These are phyloP conservation scores for Paguma larvata DNA, from an alignment of 2,797 vertebrate species.

Conservation along the genomic window DNA sequence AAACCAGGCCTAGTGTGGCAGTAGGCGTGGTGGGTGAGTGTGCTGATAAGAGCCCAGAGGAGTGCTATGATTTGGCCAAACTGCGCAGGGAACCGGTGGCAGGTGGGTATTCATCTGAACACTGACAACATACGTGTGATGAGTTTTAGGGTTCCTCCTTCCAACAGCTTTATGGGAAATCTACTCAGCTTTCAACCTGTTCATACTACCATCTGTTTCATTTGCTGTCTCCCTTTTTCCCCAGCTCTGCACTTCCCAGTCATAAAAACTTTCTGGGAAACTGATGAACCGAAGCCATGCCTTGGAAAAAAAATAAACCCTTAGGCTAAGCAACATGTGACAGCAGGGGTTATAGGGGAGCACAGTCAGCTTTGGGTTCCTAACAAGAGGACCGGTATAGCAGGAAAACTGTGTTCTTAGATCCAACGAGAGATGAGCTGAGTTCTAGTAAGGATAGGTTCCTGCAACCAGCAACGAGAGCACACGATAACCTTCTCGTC, in stretches of 20 bases:
- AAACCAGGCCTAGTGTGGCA: background rate
- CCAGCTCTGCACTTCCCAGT: slow-evolving; percentile 11
- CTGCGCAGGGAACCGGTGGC: background rate
- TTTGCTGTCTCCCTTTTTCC: background rate
- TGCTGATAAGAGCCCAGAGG: background rate
- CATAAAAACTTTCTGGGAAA: slow-evolving; percentile 45
- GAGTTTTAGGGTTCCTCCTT: background rate
- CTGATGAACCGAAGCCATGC: slow-evolving; percentile 29
- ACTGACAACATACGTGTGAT: background rate
- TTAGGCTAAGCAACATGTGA: slow-evolving; percentile 38
- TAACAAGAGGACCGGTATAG: background rate
- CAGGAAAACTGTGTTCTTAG: slow-evolving; percentile 14
- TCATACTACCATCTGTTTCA: slow-evolving; percentile 24
- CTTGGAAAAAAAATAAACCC: slow-evolving; percentile 1
- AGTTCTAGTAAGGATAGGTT: background rate
- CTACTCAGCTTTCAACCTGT: background rate
- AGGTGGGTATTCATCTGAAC: background rate
- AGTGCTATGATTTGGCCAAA: background rate
- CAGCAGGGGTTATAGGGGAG: slow-evolving; percentile 42
- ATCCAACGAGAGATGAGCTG: background rate
- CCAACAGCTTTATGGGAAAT: background rate
- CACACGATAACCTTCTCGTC: rapidly evolving
- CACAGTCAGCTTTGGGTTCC: slow-evolving; percentile 15
- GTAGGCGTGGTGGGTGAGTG: background rate
- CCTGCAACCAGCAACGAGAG: rapidly evolving